Evolutionary conservation across 2,797 vertebrate genomes (phyloP).

Genomic region (Orestias chungarensis): DNA sequence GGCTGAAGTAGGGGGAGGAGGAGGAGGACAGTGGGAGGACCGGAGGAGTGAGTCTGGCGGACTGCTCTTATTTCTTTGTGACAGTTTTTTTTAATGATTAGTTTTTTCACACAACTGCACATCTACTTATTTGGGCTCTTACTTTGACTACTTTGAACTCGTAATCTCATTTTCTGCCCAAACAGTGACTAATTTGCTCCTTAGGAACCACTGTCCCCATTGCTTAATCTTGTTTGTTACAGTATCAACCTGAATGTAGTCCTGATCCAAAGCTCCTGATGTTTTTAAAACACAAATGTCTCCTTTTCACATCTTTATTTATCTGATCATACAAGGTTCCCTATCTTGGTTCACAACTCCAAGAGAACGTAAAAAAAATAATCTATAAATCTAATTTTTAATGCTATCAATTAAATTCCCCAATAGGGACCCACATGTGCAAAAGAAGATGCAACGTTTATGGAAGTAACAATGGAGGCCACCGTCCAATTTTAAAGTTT

Average conservation of each 20-base stretch:
- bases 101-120: constrained; percentile 20
- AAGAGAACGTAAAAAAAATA: background rate
- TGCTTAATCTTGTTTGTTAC: background rate
- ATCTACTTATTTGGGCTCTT: background rate
- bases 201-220: background rate
- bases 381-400: too few relatives aligned
- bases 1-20: constrained; percentile 60
- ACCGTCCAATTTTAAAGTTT: too few relatives aligned
- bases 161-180: background rate
- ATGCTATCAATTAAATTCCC: too few relatives aligned
- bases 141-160: background rate
- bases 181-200: background rate
- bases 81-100: constrained; percentile 12
- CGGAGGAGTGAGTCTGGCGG: constrained; percentile 52
- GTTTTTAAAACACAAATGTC: background rate
- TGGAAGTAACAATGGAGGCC: too few relatives aligned
- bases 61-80: constrained; percentile 36
- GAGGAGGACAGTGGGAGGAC: constrained; percentile 71
- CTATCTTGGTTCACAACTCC: background rate
- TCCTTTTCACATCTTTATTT: background rate
- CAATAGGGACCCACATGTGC: too few relatives aligned
- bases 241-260: background rate
- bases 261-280: background rate
- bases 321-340: background rate
- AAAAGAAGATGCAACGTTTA: too few relatives aligned